Percentiles rank a stretch among this genome's conserved stretches.
These are phyloP conservation scores for Dromaius novaehollandiae DNA, from an alignment of 2,113 vertebrate species.

Conservation along the genomic window DNA sequence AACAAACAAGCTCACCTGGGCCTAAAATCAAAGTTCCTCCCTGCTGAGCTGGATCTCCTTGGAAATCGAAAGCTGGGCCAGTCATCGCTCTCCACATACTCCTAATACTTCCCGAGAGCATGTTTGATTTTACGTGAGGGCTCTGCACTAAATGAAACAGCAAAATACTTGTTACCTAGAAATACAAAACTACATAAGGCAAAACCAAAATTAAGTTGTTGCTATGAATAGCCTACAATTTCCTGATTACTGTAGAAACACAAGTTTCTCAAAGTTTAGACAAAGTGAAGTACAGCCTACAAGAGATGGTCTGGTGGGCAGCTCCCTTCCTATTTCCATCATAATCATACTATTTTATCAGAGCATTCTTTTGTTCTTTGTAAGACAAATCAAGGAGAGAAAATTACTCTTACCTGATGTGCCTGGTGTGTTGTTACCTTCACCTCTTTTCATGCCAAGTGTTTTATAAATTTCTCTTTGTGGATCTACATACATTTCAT, in stretches of 20 bases:
- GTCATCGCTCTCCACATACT: conserved; percentile 92
- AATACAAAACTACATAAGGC: not conserved
- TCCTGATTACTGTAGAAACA: not conserved
- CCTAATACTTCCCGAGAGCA: conserved; percentile 84
- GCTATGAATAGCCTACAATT: not conserved
- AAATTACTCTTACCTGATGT: conserved; percentile 78
- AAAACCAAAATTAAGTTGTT: not conserved
- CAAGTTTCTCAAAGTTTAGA: not conserved
- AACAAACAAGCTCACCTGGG: conserved; percentile 81
- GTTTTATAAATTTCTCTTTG: conserved; percentile 86
- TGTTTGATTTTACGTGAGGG: conserved; percentile 90
- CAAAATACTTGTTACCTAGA: not conserved
- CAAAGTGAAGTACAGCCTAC: not conserved
- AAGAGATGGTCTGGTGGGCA: not conserved
- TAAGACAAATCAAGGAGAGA: not conserved
- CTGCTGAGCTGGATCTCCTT: conserved; percentile 93
- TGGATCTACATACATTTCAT: conserved; percentile 94
- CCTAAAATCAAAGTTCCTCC: conserved; percentile 90
- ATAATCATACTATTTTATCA: not conserved
- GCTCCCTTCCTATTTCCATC: not conserved
- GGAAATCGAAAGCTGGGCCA: conserved; percentile 92
- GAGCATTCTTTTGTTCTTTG: not conserved
- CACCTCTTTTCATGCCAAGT: conserved; percentile 91
- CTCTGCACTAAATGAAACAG: conserved; percentile 72
- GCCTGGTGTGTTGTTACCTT: conserved; percentile 65